Evolutionary conservation across 2,888 invertebrate genomes (phyloP), one percentile per base, ranked within the genome.

Genomic region (Oscheius onirici): DNA sequence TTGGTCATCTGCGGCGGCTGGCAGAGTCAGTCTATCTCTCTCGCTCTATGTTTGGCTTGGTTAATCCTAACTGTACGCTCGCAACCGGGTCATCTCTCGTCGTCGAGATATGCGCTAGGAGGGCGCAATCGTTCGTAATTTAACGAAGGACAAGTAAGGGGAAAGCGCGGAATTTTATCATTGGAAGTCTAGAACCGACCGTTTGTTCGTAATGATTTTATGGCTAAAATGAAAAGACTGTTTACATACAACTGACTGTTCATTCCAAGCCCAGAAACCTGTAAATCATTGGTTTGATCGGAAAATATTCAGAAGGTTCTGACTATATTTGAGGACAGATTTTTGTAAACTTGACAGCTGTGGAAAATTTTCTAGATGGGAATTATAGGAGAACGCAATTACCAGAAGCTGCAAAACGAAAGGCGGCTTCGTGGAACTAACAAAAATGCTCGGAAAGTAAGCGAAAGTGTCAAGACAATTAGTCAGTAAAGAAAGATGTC

Each of bases 51-150:
- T 63, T 63, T 63, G 63, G 63, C 63, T 63, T 63, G 63, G 63
- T 63, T 63, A 63, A 63, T 63, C 63, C 63, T 63, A 63, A 63
- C 63, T 63, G 63, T 63, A 63, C 63, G 63, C 63, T 46, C 63
- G 63, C 63, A 63, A 63, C 63, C 63, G 63, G 63, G 63, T 63
- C 63, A 63, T 63, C 63, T 63, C 63, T 63, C 63, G 61, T 43
- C 61, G 49, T 34, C n/a, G 41, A 58, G 58, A 58, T 58, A 58
- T 58, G 40, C 40, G 58, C 40, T 41, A 13, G 20, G 49, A 26
- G 26, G 49, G 28, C 49, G 63, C 49, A n/a, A 17, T 40, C 46
- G 34, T 34, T 49, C 63, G 63, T 63, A 63, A 63, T 63, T 63
- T 17, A n/a, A n/a, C 34, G 49, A 49, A 49, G 49, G 49, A 49